Percentiles rank a stretch among this genome's conserved stretches.
phyloP scores from a whole-genome alignment of 1,140 invertebrate genomes.

The Anastrepha obliqua region DNA sequence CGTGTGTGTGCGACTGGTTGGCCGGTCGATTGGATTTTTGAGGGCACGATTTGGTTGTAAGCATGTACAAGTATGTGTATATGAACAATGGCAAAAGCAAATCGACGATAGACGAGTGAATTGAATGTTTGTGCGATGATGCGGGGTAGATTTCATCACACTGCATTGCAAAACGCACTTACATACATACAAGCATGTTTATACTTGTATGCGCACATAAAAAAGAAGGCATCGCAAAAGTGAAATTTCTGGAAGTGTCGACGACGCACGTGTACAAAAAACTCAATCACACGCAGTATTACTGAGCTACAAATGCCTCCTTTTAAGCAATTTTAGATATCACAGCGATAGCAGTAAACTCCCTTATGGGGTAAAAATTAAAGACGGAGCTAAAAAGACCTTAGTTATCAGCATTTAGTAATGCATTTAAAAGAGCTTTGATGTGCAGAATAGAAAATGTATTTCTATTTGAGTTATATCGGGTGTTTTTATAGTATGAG shows the following conservation, averaged over 20 bases:
- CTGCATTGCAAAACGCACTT: neutral
- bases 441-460: too few species aligned
- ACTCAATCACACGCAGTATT: neutral
- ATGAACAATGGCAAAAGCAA: neutral
- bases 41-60: neutral
- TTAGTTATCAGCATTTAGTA: too few species aligned
- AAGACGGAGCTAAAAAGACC: too few species aligned
- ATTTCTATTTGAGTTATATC: too few species aligned
- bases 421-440: too few species aligned
- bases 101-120: neutral
- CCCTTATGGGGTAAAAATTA: too few species aligned
- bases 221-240: constrained; percentile 12
- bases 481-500: too few species aligned
- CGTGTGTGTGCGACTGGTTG: neutral
- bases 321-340: too few species aligned
- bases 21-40: constrained; percentile 39
- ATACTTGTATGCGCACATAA: neutral
- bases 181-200: neutral
- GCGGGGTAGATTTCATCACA: constrained; percentile 41
- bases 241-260: constrained; percentile 16
- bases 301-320: neutral
- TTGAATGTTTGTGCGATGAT: neutral
- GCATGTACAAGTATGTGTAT: neutral
- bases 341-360: too few species aligned
- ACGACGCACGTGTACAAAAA: neutral